Base-by-base conservation (phyloP, 2,888 invertebrate genomes). In the Herminia tarsipennalis region DNA sequence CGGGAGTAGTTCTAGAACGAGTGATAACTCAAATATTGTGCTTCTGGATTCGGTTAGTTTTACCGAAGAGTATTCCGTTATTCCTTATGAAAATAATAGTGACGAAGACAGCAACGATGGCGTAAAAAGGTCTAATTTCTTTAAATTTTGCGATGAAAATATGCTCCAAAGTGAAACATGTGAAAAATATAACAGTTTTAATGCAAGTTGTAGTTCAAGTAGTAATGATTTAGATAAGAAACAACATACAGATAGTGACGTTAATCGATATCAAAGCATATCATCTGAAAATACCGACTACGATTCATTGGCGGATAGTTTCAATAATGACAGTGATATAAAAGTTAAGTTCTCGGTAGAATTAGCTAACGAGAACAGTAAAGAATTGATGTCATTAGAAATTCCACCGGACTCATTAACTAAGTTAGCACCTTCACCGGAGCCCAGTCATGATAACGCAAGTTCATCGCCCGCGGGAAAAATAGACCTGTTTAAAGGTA, bases 401-500 rank as follows among this genome's bases (percentile, higher is more conserved):
- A 70, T 65, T 58, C 66, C 73, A 51, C 67, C 68, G 45, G 70
- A 59, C 34, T 70, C 70, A 62, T 73, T 71, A 66, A 66, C 66
- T 43, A 83, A 82, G 77, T 78, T 82, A 76, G 67, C 83, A 60
- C 76, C 86, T 49, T 86, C 87, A 30, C 83, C 87, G 52, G 85
- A 86, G 61, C 84, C 82, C 40, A 69, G 61, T 43, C 69, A 75
- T 45, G 66, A 76, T 63, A 72, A 56, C 51, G 50, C 64, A 57
- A 71, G 68, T 69, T 76, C 72, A 55, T 58, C 69, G 60, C 45
- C 76, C 61, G 66, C 67, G 46, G 86, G 84, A 76, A 90, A 92
- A 80, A 88, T 89, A 66, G 92, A 92, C 78, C 72, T 92, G 76
- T 88, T 90, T 69, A 89, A 88, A 86, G 91, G 90, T 76, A 90